Evolutionary conservation across 2,888 invertebrate species (phyloP).

Genomic region (Polymixis lichenea): DNA sequence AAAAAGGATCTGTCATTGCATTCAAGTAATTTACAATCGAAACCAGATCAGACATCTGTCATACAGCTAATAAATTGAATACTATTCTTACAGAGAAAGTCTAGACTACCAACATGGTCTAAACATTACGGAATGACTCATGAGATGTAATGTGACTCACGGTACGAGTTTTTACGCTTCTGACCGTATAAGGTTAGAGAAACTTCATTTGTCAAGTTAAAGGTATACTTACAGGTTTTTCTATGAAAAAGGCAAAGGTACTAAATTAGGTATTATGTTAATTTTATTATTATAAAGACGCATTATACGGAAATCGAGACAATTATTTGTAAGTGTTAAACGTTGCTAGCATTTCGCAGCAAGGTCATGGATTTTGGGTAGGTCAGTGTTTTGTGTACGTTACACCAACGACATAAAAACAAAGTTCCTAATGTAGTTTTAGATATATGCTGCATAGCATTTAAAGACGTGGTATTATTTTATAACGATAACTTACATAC

Average conservation of each 20-base stretch:
- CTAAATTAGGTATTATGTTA: neutral
- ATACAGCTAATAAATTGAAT: conserved; percentile 19
- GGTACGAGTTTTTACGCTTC: conserved; percentile 36
- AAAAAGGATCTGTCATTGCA: neutral
- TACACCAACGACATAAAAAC: no score
- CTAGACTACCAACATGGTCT: conserved; percentile 34
- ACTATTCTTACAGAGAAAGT: conserved; percentile 45
- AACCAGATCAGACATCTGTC: conserved; percentile 14
- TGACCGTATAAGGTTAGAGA: conserved; percentile 57
- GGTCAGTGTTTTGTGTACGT: neutral
- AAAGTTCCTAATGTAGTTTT: no score
- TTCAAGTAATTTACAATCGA: conserved; percentile 6
- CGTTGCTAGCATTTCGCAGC: neutral
- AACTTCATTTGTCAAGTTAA: conserved; percentile 32
- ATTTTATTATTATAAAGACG: neutral
- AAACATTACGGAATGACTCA: conserved; percentile 57
- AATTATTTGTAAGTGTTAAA: neutral
- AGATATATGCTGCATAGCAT: neutral
- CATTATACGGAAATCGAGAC: neutral
- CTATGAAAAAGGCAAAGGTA: conserved; percentile 21
- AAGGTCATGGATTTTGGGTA: neutral
- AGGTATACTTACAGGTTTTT: conserved; percentile 17
- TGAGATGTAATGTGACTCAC: conserved; percentile 56
- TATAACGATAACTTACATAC: no score
- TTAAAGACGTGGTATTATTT: neutral